Percentiles rank a stretch among this genome's conserved stretches.
Conservation (phyloP, 2,888 invertebrate genomes). For the Ceriagrion tenellum region DNA sequence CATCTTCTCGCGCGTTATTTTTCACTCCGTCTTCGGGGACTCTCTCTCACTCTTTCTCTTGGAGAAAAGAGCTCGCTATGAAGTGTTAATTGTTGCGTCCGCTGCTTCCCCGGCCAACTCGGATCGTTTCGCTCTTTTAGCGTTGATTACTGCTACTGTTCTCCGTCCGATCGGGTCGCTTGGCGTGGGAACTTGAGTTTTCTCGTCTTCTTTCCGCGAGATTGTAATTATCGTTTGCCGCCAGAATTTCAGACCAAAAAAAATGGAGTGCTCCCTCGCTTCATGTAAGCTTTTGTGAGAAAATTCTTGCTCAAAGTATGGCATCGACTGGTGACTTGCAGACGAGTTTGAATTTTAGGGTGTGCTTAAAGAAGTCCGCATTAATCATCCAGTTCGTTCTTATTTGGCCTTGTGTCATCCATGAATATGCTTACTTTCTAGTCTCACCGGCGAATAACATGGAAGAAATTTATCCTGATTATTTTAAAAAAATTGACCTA, state of each 20-base stretch:
- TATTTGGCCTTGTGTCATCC: too few relatives aligned
- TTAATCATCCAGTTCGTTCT: too few relatives aligned
- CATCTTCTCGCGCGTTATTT: conserved; percentile 4
- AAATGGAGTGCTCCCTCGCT: background rate
- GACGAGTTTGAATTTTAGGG: too few relatives aligned
- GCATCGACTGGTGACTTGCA: too few relatives aligned
- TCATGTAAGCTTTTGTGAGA: too few relatives aligned
- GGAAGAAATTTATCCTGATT: too few relatives aligned
- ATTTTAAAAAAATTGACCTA: too few relatives aligned
- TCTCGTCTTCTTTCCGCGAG: background rate
- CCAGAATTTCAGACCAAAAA: background rate
- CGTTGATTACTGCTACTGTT: background rate
- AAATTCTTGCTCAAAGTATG: too few relatives aligned
- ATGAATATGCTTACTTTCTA: too few relatives aligned
- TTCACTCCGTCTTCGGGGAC: background rate
- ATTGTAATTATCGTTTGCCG: background rate
- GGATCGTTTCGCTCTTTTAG: background rate
- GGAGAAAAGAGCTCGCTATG: background rate
- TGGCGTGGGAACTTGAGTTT: background rate
- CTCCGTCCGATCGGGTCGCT: background rate
- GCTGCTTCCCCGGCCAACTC: background rate
- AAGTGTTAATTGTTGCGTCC: conserved; percentile 5
- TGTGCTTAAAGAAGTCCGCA: too few relatives aligned
- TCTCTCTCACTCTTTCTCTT: too few relatives aligned
- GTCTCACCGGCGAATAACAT: too few relatives aligned